Evolutionary conservation across 2,888 invertebrate genomes (phyloP).

Genomic region (Erebia ligea): DNA sequence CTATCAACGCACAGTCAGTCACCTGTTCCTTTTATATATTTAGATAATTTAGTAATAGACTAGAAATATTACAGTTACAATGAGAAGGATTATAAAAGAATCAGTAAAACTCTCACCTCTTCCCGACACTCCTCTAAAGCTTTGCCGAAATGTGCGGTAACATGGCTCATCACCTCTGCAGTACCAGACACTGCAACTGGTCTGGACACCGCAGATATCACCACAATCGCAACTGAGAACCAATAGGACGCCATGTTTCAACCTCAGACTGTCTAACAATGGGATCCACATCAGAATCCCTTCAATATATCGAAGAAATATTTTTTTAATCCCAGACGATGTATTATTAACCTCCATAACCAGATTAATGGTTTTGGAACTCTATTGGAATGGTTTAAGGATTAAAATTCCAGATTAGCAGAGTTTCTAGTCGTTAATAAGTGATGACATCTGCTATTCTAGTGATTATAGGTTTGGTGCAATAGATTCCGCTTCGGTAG

Average conservation of each 20-base stretch:
- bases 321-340: conserved; percentile 44
- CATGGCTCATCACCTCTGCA: conserved; percentile 77
- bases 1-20: too few species aligned
- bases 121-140: conserved; percentile 70
- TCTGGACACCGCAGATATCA: conserved; percentile 36
- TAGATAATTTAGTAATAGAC: too few species aligned
- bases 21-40: too few species aligned
- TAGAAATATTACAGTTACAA: too few species aligned
- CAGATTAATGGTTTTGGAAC: not conserved
- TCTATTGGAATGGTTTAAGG: conserved; percentile 11
- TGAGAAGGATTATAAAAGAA: not conserved
- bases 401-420: conserved; percentile 1
- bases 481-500: conserved; percentile 22
- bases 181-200: conserved; percentile 56
- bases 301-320: conserved; percentile 47
- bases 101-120: conserved; percentile 55
- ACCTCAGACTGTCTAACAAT: conserved; percentile 28
- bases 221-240: conserved; percentile 41
- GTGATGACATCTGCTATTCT: conserved; percentile 24
- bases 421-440: conserved; percentile 1
- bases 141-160: conserved; percentile 75
- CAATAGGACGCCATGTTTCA: conserved; percentile 37
- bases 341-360: conserved; percentile 27
- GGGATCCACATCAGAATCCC: conserved; percentile 29
- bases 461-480: conserved; percentile 22